Conservation (phyloP, 2,113 vertebrate genomes). For the Terrapene triunguis region DNA sequence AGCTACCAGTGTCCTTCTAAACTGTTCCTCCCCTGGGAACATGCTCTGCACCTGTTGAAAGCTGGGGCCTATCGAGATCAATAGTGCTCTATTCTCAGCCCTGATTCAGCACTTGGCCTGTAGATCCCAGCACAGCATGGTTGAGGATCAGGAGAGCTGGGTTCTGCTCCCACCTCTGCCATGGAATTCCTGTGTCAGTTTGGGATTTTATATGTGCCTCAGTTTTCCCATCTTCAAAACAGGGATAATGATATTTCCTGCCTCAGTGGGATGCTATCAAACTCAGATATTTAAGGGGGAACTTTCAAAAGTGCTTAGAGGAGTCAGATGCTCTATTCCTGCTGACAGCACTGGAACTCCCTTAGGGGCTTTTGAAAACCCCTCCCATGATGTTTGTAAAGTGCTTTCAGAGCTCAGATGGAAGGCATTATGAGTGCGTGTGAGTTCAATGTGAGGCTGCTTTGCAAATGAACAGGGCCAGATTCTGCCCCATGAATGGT, state of each 20-base stretch:
- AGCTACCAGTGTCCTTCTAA: neutral
- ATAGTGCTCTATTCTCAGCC: neutral
- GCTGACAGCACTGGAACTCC: neutral
- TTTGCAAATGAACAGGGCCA: neutral
- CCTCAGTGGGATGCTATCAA: neutral
- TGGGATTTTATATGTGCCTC: neutral
- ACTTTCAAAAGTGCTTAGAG: neutral
- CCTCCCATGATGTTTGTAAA: neutral
- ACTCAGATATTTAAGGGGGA: neutral
- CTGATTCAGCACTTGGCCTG: neutral
- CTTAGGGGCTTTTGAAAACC: constrained; percentile 11
- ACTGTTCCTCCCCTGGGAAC: neutral
- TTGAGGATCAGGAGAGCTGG: neutral
- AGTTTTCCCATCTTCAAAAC: neutral
- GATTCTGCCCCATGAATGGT: neutral
- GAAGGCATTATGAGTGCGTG: neutral
- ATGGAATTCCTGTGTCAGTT: neutral
- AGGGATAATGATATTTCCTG: neutral
- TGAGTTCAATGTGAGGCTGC: neutral
- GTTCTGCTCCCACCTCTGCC: neutral
- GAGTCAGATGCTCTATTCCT: neutral
- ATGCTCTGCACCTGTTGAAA: neutral
- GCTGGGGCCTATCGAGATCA: neutral
- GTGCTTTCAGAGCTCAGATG: neutral
- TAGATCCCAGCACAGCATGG: neutral